Evolutionary conservation across 2,113 vertebrate genomes (phyloP).

Genomic region (Hydrochoerus hydrochaeris): DNA sequence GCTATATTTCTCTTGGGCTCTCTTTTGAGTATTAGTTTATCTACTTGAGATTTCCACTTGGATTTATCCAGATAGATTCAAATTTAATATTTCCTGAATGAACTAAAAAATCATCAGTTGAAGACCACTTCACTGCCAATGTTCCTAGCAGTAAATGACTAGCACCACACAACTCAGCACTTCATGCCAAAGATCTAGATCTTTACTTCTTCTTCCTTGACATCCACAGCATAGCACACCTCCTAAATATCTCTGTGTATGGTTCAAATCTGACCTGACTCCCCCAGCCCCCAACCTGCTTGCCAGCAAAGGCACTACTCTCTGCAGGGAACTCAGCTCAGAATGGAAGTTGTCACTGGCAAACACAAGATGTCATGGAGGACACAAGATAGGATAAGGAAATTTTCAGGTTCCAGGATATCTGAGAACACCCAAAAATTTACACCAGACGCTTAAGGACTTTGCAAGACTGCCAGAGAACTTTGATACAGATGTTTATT

Average conservation of each 20-base stretch:
- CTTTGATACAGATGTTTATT: background rate
- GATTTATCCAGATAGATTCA: background rate
- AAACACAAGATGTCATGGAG: background rate
- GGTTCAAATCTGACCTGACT: background rate
- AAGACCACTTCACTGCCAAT: background rate
- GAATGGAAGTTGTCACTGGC: background rate
- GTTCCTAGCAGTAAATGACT: background rate
- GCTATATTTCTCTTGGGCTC: background rate
- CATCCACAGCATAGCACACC: background rate
- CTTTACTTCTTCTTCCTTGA: background rate
- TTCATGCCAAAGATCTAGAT: background rate
- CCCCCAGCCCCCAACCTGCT: background rate
- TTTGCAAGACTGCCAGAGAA: background rate
- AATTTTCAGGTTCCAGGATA: background rate
- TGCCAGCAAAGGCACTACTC: too few relatives aligned
- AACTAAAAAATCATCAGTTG: background rate
- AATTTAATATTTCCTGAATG: background rate
- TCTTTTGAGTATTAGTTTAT: constrained; percentile 10
- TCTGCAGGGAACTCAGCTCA: background rate
- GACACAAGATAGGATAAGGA: background rate
- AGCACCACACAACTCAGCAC: background rate
- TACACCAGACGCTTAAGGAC: background rate
- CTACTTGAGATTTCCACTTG: background rate
- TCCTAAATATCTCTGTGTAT: background rate
- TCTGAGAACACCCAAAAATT: background rate